phyloP scores from a whole-genome alignment of 1,140 invertebrate species.

The Ceratitis capitata region DNA sequence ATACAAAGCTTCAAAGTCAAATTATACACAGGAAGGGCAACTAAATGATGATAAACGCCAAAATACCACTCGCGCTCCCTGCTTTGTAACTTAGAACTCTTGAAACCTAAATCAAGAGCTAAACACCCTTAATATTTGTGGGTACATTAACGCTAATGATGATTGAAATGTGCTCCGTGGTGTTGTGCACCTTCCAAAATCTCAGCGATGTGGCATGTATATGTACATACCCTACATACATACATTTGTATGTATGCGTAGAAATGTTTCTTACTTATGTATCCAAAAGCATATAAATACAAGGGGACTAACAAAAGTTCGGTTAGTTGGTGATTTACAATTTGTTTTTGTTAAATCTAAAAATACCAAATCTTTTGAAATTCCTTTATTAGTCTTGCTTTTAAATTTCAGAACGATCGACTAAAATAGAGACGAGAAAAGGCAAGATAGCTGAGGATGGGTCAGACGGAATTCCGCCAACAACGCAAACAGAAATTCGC shows the following conservation, averaged over 20 bases:
- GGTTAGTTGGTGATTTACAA: too few species aligned
- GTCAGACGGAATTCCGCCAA: too few species aligned
- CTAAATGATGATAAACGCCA: neutral
- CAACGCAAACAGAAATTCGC: too few species aligned
- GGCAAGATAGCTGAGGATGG: too few species aligned
- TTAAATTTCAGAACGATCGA: too few species aligned
- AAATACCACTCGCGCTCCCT: constrained; percentile 8
- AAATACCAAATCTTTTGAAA: too few species aligned
- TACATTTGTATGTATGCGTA: neutral
- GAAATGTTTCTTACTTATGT: too few species aligned
- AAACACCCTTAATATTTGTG: constrained; percentile 64
- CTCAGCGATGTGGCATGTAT: neutral
- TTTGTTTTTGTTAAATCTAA: too few species aligned
- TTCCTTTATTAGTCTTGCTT: too few species aligned
- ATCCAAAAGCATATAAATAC: too few species aligned
- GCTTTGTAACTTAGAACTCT: constrained; percentile 26
- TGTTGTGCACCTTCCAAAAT: constrained; percentile 25
- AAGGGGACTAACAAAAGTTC: too few species aligned
- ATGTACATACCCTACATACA: neutral
- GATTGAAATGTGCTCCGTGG: constrained; percentile 60
- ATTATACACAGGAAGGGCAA: neutral
- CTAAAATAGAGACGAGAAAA: too few species aligned
- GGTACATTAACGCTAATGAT: constrained; percentile 66
- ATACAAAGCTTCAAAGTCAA: neutral
- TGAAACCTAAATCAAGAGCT: constrained; percentile 43